A percentile compares a stretch with the other conserved stretches of the same genome.
Conservation (phyloP, 2,113 vertebrate species). For the Burhinus oedicnemus region DNA sequence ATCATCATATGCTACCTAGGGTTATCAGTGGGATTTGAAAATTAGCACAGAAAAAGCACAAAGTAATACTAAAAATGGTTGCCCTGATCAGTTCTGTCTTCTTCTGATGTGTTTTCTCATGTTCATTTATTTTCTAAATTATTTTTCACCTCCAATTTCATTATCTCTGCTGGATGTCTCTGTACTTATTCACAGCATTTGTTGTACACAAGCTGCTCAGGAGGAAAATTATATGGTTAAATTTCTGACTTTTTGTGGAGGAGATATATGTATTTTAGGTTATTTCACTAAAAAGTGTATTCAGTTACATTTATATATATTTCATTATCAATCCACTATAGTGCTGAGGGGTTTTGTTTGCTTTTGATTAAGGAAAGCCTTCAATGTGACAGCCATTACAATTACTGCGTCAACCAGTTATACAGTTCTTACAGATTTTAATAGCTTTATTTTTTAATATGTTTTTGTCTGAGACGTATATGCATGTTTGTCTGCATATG, state of each 20-base stretch:
- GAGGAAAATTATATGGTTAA: not conserved
- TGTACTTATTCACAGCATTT: not conserved
- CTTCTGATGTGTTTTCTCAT: not conserved
- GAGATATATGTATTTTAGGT: not conserved
- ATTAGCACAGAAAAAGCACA: not conserved
- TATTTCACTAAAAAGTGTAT: not conserved
- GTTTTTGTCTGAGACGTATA: not conserved
- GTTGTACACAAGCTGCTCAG: not conserved
- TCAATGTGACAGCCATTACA: not conserved
- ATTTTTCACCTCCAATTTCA: not conserved
- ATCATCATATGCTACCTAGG: not conserved
- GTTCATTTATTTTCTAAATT: not conserved
- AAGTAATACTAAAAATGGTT: not conserved
- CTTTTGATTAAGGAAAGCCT: conserved; percentile 1
- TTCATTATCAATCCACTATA: not conserved
- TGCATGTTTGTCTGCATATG: not conserved
- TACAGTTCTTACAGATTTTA: not conserved
- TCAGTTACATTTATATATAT: not conserved
- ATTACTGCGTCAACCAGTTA: not conserved
- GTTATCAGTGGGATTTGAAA: not conserved
- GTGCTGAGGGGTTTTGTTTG: not conserved
- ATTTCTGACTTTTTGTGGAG: not conserved
- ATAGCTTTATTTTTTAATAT: not conserved
- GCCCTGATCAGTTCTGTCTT: not conserved
- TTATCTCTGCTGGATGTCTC: not conserved